Conservation (phyloP, 1,140 invertebrate species). For the Sinella curviseta region DNA sequence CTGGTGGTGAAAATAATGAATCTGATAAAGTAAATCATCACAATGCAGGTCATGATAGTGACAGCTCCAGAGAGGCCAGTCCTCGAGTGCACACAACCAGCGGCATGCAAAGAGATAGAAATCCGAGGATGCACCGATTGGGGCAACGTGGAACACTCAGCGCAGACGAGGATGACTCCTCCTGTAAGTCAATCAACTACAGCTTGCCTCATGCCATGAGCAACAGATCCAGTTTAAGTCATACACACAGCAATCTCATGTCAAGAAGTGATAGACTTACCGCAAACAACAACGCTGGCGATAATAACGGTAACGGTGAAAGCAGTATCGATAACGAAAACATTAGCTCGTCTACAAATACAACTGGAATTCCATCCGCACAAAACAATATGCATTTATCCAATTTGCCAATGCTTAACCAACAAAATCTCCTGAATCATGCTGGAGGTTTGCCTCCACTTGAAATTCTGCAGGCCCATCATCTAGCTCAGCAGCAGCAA, state of each 20-base stretch:
- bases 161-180: not conserved
- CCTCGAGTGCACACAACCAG: not conserved
- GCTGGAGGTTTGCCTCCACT: conserved; percentile 19
- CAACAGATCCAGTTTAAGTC: not conserved
- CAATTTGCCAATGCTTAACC: not conserved
- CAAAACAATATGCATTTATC: not conserved
- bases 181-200: not conserved
- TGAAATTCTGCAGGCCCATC: conserved; percentile 35
- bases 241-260: not conserved
- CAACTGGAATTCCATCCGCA: not conserved
- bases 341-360: not conserved
- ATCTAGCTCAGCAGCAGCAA: conserved; percentile 26
- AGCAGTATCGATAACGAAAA: conserved; percentile 34
- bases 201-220: not conserved
- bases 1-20: not conserved
- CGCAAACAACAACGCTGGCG: not conserved
- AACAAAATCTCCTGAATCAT: conserved; percentile 9
- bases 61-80: not conserved
- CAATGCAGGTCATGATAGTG: not conserved
- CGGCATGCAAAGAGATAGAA: not conserved
- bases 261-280: not conserved
- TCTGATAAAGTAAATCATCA: not conserved
- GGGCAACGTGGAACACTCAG: not conserved
- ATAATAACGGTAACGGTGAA: not conserved
- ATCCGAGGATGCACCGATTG: not conserved